Conservation (phyloP, 2,113 vertebrate genomes). For the Tapirus terrestris region DNA sequence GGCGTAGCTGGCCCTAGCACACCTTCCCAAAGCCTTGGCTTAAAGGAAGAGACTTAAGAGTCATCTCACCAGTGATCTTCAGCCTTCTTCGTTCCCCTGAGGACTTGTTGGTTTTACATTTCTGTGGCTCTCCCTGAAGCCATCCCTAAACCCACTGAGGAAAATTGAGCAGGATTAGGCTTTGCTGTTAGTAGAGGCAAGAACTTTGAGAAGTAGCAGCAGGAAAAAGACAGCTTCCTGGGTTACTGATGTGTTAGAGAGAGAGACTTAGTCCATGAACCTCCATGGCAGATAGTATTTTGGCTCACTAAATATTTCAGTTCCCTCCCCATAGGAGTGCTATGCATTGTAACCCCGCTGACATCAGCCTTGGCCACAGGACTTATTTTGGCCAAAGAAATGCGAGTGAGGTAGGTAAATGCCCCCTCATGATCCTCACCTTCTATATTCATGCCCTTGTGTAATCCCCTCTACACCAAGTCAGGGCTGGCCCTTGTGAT, state of each 20-base stretch:
- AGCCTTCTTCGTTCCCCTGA: background rate
- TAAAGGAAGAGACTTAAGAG: background rate
- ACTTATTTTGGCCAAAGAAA: background rate
- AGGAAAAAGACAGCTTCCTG: background rate
- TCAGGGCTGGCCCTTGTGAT: background rate
- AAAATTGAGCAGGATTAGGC: background rate
- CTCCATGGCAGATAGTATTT: background rate
- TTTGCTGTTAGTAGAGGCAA: background rate
- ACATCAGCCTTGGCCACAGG: background rate
- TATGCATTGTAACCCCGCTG: background rate
- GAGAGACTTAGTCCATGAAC: background rate
- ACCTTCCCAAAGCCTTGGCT: background rate
- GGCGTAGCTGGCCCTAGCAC: background rate
- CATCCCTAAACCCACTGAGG: background rate
- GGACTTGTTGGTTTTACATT: background rate
- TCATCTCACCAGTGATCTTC: background rate
- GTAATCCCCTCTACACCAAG: background rate
- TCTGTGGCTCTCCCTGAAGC: background rate
- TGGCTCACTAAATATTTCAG: background rate
- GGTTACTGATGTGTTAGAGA: background rate
- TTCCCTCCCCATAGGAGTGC: background rate
- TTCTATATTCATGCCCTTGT: background rate
- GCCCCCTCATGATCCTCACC: background rate
- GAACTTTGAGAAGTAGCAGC: background rate
- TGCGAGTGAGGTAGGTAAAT: background rate